Evolutionary conservation across 2,888 invertebrate species (phyloP), one percentile per base, ranked within the genome.

Genomic region (Hydraecia micacea): DNA sequence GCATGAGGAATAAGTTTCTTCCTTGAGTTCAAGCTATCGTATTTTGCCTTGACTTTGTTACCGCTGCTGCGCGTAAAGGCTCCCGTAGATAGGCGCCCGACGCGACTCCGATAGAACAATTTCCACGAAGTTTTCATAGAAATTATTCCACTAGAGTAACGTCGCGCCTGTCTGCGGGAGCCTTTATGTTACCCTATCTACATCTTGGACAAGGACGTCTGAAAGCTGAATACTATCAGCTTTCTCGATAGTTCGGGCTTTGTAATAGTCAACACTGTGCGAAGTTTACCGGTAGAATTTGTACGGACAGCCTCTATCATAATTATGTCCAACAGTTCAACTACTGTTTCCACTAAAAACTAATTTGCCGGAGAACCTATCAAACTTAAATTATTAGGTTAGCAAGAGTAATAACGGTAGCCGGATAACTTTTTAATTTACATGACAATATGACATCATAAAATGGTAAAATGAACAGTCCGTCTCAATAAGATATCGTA

Each of bases 21-120:
- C 84, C 87, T 79, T 15, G 87, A 74, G 58, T 74, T 75, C 80
- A 67, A 68, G 52, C 55, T 69, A 77, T 74, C 69, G 62, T 62
- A 68, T 65, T n/a, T 81, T 69, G 77, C 83, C 89, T 89, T 89
- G 86, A 89, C 88, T 88, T 87, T 82, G 88, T 80, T 80, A 82
- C 70, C 55, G 49, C 36, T 77, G 69, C 67, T 75, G 67, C 71
- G 72, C 58, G 62, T 86, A 76, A 32, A 49, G 28, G 46, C 28
- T 21, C 4, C 28, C 11, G 21, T 8, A 36, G 63, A 63, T 25
- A 36, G 36, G 36, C 25, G 25, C 4, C n/a, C 25, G 25, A 36
- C 2, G 36, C 36, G 6, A 36, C 36, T 36, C 11, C 11, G 32
- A 21, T 62, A 62, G 62, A 62, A 62, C 62, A 62, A 62, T 62